phyloP scores from a whole-genome alignment of 2,113 vertebrate genomes.

The Ammospiza nelsoni region DNA sequence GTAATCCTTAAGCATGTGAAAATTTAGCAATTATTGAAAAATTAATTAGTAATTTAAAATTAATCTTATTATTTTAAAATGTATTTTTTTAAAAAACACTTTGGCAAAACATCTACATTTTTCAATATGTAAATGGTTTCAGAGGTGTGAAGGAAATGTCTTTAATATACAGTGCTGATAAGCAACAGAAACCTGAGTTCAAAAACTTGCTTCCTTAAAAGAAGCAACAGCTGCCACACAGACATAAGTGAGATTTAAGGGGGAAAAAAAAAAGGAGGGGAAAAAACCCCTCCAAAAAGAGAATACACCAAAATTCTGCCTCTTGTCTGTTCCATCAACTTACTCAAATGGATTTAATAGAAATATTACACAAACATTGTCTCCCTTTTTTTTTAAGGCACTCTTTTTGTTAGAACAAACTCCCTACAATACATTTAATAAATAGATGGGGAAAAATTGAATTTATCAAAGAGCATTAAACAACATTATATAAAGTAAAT shows the following conservation, averaged over 20 bases:
- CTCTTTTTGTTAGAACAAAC: background rate
- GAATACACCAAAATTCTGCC: background rate
- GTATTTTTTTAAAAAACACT: background rate
- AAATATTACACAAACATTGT: background rate
- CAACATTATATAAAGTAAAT: background rate
- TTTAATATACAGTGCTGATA: conserved; percentile 65
- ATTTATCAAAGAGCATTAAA: background rate
- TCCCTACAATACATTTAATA: background rate
- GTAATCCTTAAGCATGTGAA: background rate
- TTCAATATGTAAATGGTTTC: conserved; percentile 50
- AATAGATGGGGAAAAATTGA: fast-evolving
- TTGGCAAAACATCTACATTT: background rate
- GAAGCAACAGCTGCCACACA: conserved; percentile 63
- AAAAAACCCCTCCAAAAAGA: background rate
- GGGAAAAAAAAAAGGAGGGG: fast-evolving
- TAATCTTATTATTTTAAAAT: background rate
- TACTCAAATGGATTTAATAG: background rate
- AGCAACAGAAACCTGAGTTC: conserved; percentile 62
- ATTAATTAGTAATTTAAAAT: background rate
- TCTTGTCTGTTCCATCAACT: background rate
- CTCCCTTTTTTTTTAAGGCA: background rate
- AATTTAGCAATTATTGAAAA: background rate
- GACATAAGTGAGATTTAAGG: conserved; percentile 47
- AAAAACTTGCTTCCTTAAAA: conserved; percentile 51
- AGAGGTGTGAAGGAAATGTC: conserved; percentile 51